phyloP scores from a whole-genome alignment of 1,140 invertebrate genomes.

The Ceratina japonica region DNA sequence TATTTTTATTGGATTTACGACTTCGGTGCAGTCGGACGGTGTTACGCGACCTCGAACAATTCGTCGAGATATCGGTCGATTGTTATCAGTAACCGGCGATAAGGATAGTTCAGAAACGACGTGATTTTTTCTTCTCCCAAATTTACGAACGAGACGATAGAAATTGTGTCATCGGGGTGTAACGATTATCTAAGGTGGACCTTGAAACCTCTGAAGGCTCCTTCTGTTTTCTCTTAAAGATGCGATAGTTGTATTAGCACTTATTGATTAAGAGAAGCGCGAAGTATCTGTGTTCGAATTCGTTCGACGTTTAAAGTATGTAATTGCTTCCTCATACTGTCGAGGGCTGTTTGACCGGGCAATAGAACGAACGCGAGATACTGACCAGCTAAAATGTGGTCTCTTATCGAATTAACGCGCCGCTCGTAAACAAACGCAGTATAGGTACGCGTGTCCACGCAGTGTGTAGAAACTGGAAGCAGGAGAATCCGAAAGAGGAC shows the following conservation, averaged over 20 bases:
- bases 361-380: background rate
- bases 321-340: background rate
- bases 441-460: no score
- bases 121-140: background rate
- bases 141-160: background rate
- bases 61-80: constrained; percentile 30
- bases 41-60: constrained; percentile 34
- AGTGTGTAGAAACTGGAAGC: background rate
- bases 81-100: constrained; percentile 36
- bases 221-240: background rate
- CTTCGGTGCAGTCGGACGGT: background rate
- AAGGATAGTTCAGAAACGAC: constrained; percentile 24
- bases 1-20: background rate
- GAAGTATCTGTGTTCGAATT: background rate
- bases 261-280: background rate
- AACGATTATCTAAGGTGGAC: no score
- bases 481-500: background rate
- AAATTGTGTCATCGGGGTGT: background rate
- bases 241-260: constrained; percentile 1
- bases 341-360: background rate
- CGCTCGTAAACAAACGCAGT: background rate
- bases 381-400: background rate
- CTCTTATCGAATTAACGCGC: background rate
- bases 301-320: background rate
- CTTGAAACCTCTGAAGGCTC: background rate